Conservation (phyloP, 30 jellyfish, hydroid and myxozoan genomes). For the Hydractinia echinata region DNA sequence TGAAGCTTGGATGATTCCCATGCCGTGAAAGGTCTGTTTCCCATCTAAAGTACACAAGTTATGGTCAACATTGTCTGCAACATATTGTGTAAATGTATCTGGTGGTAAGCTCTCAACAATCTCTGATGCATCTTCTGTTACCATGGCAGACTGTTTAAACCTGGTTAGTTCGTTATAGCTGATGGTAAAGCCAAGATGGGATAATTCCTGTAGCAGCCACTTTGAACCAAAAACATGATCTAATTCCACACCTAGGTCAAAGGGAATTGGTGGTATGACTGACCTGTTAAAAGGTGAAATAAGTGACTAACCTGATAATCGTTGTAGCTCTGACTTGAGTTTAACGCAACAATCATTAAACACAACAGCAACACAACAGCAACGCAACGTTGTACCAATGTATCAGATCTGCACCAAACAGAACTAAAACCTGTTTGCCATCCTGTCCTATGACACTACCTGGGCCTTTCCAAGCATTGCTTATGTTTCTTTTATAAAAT, state of each 20-base stretch:
- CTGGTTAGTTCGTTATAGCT: constrained; percentile 54
- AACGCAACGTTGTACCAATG: no score
- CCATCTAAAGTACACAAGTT: constrained; percentile 46
- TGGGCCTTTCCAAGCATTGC: no score
- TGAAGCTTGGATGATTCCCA: constrained; percentile 40
- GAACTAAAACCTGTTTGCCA: no score
- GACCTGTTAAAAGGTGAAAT: no score
- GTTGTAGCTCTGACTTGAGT: no score
- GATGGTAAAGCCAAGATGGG: constrained; percentile 42
- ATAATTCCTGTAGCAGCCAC: constrained; percentile 25
- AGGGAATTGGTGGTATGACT: constrained; percentile 39
- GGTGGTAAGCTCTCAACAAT: constrained; percentile 4
- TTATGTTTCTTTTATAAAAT: no score
- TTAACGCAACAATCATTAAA: no score
- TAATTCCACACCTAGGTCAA: constrained; percentile 51
- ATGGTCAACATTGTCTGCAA: constrained; percentile 55
- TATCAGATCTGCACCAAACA: no score
- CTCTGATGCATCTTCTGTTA: constrained; percentile 20
- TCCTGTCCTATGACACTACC: no score
- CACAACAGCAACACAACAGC: no score
- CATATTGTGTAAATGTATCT: constrained; percentile 41
- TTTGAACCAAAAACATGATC: constrained; percentile 41
- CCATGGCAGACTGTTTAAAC: constrained; percentile 34
- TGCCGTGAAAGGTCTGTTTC: constrained; percentile 41
- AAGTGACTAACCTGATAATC: no score